A percentile compares a stretch with the other conserved stretches of the same genome.
These are phyloP conservation scores for Latrodectus geometricus DNA, from an alignment of 1,140 invertebrate species.

Conservation along the genomic window DNA sequence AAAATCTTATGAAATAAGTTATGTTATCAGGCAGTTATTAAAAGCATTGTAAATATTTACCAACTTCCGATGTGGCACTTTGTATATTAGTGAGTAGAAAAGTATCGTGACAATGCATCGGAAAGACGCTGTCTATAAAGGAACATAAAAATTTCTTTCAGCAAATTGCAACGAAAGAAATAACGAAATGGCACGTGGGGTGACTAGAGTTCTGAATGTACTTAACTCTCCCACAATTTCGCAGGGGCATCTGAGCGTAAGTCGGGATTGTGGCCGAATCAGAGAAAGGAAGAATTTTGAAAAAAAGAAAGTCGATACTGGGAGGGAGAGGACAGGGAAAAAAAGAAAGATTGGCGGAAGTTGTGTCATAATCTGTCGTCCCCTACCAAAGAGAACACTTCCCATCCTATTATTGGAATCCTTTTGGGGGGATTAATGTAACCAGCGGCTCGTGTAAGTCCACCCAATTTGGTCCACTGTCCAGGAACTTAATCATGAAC, in stretches of 20 bases:
- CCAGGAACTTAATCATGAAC: conserved; percentile 40
- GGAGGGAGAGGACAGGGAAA: neutral
- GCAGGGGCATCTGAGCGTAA: conserved; percentile 1
- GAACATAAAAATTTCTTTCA: too few relatives aligned
- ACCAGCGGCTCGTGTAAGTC: conserved; percentile 42
- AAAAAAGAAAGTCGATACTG: neutral
- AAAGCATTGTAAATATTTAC: too few relatives aligned
- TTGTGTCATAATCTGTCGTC: conserved; percentile 49
- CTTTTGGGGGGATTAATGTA: conserved; percentile 35
- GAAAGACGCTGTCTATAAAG: too few relatives aligned
- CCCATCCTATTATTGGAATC: conserved; percentile 54
- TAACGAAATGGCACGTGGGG: too few relatives aligned
- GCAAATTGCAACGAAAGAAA: too few relatives aligned
- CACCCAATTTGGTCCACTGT: conserved; percentile 42
- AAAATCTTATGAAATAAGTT: too few relatives aligned
- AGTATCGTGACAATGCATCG: too few relatives aligned
- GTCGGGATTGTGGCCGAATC: neutral
- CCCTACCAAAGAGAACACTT: conserved; percentile 23
- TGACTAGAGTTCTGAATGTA: neutral
- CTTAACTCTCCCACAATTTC: neutral
- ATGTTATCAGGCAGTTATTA: too few relatives aligned
- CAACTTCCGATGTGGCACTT: too few relatives aligned
- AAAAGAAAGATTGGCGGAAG: conserved; percentile 14
- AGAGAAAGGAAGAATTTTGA: neutral
- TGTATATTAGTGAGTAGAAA: too few relatives aligned